A percentile compares a stretch with the other conserved stretches of the same genome.
Conservation (phyloP, 2,113 vertebrate genomes). For the Columbina picui region DNA sequence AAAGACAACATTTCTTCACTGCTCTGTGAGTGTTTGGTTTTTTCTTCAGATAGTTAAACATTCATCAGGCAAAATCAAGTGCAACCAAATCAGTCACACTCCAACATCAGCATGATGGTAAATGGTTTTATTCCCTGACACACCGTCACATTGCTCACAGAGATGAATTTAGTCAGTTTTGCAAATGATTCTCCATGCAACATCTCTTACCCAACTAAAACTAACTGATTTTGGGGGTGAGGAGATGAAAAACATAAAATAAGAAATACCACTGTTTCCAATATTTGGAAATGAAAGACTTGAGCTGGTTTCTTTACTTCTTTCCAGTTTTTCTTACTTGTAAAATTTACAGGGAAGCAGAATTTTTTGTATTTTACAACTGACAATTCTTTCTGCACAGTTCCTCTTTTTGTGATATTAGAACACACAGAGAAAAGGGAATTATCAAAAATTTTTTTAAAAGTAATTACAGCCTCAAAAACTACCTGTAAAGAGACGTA, state of each 20-base stretch:
- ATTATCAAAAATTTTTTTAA: not conserved
- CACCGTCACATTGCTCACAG: not conserved
- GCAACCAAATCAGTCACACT: not conserved
- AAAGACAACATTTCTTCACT: not conserved
- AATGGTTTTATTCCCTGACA: not conserved
- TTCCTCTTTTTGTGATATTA: not conserved
- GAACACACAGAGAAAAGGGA: not conserved
- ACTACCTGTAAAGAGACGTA: not conserved
- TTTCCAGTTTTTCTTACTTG: not conserved
- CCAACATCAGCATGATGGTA: not conserved
- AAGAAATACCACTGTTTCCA: not conserved
- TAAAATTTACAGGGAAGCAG: not conserved
- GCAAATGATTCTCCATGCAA: not conserved
- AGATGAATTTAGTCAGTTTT: not conserved
- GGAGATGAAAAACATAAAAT: not conserved
- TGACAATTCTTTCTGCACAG: not conserved
- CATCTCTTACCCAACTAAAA: not conserved
- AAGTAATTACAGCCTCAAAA: not conserved
- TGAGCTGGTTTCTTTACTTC: not conserved
- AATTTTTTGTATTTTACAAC: not conserved
- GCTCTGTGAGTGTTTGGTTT: not conserved
- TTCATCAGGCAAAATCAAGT: not conserved
- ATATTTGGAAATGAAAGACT: not conserved
- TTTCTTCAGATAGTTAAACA: not conserved
- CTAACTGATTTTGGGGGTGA: rapidly evolving